These are phyloP conservation scores for Agrotis segetum DNA, from an alignment of 2,888 invertebrate species.

Conservation along the genomic window DNA sequence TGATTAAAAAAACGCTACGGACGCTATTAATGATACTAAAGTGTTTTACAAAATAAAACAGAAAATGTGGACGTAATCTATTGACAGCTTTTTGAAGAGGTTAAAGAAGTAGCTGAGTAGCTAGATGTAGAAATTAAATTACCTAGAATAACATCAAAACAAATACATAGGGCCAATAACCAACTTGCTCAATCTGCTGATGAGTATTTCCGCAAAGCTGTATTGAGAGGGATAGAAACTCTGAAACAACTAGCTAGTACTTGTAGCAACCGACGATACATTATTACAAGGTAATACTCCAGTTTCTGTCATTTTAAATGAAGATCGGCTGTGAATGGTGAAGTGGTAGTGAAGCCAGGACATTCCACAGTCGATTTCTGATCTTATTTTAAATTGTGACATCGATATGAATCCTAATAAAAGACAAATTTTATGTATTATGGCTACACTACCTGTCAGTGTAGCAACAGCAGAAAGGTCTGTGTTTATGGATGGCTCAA, in stretches of 20 bases:
- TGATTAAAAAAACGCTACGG: not conserved
- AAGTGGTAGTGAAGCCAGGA: not conserved
- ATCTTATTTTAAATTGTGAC: not conserved
- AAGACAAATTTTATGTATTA: not conserved
- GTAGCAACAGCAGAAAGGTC: not conserved
- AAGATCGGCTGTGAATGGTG: not conserved
- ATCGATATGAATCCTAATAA: not conserved
- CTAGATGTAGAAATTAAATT: not conserved
- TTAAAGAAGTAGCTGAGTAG: not conserved
- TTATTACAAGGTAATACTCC: not conserved
- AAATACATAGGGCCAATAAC: not conserved
- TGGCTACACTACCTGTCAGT: slow-evolving; percentile 1
- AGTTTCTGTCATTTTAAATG: slow-evolving; percentile 3
- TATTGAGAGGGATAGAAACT: not conserved
- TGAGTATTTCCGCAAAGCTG: not conserved
- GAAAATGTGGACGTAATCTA: not conserved
- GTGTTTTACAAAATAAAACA: not conserved
- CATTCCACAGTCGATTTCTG: too few relatives aligned
- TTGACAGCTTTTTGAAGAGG: not conserved
- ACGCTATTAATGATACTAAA: not conserved
- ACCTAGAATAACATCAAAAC: not conserved
- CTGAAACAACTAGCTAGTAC: not conserved
- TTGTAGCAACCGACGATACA: not conserved
- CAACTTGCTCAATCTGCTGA: not conserved
- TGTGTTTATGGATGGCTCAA: not conserved